These are phyloP conservation scores for Choreutis nemorana DNA, from an alignment of 2,888 invertebrate species.

Conservation along the genomic window DNA sequence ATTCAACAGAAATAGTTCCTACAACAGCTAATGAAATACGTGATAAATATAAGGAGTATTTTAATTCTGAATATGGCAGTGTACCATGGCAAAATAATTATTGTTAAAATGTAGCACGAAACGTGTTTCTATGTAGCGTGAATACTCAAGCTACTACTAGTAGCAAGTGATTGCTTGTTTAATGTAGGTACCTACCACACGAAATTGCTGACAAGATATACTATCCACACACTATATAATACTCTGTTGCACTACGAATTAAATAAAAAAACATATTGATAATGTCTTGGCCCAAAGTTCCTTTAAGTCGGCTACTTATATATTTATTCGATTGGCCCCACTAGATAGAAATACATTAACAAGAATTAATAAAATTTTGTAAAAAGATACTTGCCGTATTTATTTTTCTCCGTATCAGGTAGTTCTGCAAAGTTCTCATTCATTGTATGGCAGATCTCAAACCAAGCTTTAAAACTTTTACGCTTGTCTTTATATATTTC, in stretches of 20 bases:
- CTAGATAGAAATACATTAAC: too few species aligned
- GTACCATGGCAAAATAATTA: constrained; percentile 7
- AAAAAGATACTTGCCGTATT: constrained; percentile 7
- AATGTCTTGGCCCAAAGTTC: constrained; percentile 7
- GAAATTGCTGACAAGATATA: constrained; percentile 5
- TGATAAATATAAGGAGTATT: constrained; percentile 5
- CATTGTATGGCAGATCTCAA: constrained; percentile 6
- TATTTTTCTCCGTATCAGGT: constrained; percentile 6
- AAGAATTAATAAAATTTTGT: constrained; percentile 7
- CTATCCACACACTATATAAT: constrained; percentile 6
- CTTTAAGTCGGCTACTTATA: constrained; percentile 7
- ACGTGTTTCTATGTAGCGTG: constrained; percentile 6
- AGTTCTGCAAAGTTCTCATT: constrained; percentile 7
- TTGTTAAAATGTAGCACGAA: constrained; percentile 6
- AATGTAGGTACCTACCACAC: constrained; percentile 6
- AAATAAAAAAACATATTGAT: constrained; percentile 8
- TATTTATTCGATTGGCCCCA: constrained; percentile 8
- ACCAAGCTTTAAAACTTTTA: constrained; percentile 9
- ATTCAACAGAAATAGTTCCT: constrained; percentile 4
- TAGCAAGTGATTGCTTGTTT: constrained; percentile 7
- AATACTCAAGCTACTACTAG: constrained; percentile 6
- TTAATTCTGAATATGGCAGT: constrained; percentile 6
- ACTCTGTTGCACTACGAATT: constrained; percentile 7
- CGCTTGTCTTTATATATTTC: constrained; percentile 9
- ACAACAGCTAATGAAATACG: constrained; percentile 6